Conservation (phyloP, 2,797 vertebrate genomes). For the Epinephelus awoara region DNA sequence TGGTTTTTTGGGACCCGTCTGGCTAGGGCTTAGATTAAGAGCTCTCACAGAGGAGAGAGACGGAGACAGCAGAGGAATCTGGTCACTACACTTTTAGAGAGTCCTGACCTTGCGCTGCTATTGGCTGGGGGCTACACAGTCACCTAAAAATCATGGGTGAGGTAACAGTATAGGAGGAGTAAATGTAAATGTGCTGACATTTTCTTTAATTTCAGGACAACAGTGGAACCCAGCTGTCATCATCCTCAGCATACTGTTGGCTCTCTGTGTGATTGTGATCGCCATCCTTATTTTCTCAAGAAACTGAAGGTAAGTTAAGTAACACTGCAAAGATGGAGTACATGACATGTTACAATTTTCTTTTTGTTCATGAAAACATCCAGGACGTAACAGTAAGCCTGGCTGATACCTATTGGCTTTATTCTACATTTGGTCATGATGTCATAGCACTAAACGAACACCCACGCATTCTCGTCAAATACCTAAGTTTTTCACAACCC, state of each 20-base stretch:
- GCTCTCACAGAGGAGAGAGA: too few relatives aligned
- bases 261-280: constrained; percentile 34
- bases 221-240: background rate
- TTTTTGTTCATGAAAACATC: background rate
- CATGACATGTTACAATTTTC: background rate
- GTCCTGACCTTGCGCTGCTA: too few relatives aligned
- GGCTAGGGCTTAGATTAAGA: too few relatives aligned
- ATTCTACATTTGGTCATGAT: background rate
- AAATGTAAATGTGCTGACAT: background rate
- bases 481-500: too few relatives aligned
- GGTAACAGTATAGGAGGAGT: background rate
- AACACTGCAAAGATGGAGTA: background rate
- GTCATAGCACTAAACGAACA: background rate
- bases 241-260: constrained; percentile 13
- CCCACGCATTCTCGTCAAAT: too few relatives aligned
- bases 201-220: background rate
- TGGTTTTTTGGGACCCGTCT: too few relatives aligned
- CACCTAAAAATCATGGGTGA: background rate
- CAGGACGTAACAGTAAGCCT: background rate
- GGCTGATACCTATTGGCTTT: background rate
- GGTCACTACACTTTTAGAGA: too few relatives aligned
- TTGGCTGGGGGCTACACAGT: background rate
- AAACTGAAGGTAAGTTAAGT: constrained; percentile 1
- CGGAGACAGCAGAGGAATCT: too few relatives aligned
- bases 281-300: constrained; percentile 20